A percentile compares a stretch with the other conserved stretches of the same genome.
These are phyloP conservation scores for Drosophila trichaetosa DNA, from an alignment of 2,888 invertebrate genomes.

Conservation along the genomic window DNA sequence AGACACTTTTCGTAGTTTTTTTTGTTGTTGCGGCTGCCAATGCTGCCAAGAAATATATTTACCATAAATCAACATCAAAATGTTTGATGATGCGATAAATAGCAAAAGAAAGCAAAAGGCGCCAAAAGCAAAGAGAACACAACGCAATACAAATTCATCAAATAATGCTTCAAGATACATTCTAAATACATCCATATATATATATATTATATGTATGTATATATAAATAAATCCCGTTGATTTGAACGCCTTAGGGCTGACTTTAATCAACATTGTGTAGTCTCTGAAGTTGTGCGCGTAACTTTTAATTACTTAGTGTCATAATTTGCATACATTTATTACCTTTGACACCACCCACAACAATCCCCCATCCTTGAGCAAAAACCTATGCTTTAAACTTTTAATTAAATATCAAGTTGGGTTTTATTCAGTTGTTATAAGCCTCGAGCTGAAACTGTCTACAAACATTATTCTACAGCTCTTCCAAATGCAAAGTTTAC, in stretches of 20 bases:
- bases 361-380: conserved; percentile 2
- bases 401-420: conserved; percentile 75
- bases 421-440: conserved; percentile 21
- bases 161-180: conserved; percentile 27
- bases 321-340: conserved; percentile 74
- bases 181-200: conserved; percentile 3
- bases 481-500: conserved; percentile 31
- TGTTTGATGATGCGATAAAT: conserved; percentile 81
- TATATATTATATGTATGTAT: neutral
- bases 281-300: conserved; percentile 25
- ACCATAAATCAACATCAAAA: conserved; percentile 81
- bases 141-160: conserved; percentile 41
- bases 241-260: conserved; percentile 8
- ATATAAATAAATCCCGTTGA: conserved; percentile 10
- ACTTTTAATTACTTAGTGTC: conserved; percentile 67
- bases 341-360: conserved; percentile 32
- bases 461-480: conserved; percentile 5
- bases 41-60: conserved; percentile 69
- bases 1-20: conserved; percentile 49
- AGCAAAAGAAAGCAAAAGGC: conserved; percentile 64
- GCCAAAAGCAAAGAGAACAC: conserved; percentile 32
- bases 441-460: conserved; percentile 36
- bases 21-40: conserved; percentile 41
- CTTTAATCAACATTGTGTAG: conserved; percentile 27
- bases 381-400: conserved; percentile 65